Conservation (phyloP, 2,888 invertebrate genomes). For the Villa cingulata region DNA sequence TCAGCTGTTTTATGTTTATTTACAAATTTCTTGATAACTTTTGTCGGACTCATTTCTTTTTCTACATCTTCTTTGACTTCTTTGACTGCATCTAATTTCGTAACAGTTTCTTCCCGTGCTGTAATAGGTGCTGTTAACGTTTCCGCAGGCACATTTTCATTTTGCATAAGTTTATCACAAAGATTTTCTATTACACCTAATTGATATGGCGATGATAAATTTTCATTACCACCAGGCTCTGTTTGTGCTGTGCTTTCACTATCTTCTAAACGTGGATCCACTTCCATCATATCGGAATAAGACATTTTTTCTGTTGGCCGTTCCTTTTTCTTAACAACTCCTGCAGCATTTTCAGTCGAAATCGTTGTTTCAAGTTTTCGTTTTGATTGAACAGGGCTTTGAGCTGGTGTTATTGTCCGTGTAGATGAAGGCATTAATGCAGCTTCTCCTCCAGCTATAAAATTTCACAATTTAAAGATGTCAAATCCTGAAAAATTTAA, state of each 20-base stretch:
- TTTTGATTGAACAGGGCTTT: constrained; percentile 47
- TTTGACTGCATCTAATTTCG: constrained; percentile 8
- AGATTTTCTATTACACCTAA: constrained; percentile 28
- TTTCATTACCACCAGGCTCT: constrained; percentile 19
- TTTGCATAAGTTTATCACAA: constrained; percentile 28
- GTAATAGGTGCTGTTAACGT: neutral
- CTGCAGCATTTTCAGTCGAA: constrained; percentile 49
- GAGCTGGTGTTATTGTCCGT: constrained; percentile 40
- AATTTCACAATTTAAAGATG: constrained; percentile 1
- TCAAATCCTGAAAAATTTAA: constrained; percentile 21
- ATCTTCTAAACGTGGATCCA: constrained; percentile 10
- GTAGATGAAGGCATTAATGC: constrained; percentile 47
- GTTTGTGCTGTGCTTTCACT: neutral
- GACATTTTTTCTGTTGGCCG: constrained; percentile 29
- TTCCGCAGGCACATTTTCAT: constrained; percentile 7
- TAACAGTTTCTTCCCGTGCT: constrained; percentile 12
- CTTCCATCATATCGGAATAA: constrained; percentile 12
- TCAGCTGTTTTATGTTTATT: constrained; percentile 36
- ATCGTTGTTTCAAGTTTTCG: constrained; percentile 63
- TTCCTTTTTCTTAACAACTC: constrained; percentile 49
- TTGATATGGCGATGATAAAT: too few species aligned
- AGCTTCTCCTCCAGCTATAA: constrained; percentile 37
- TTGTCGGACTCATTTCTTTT: constrained; percentile 30
- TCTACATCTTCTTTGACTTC: constrained; percentile 21
- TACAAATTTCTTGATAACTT: constrained; percentile 35